Base-by-base conservation (phyloP, 2,113 vertebrate genomes). In the Passer domesticus region DNA sequence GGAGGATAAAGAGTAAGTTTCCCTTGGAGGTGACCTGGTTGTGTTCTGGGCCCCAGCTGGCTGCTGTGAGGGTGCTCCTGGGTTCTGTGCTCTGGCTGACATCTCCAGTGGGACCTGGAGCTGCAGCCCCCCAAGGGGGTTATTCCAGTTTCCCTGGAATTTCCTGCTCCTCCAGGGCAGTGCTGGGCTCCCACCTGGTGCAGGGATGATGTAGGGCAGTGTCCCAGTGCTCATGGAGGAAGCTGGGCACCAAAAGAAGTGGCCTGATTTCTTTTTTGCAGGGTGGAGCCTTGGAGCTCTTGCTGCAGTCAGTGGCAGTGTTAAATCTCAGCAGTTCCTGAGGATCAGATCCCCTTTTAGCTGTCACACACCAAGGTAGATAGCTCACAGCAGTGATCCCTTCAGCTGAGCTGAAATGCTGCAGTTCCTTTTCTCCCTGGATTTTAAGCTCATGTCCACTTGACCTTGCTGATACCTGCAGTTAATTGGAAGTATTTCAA, bases 1-100 rank as follows among this genome's bases (percentile, higher is more conserved):
- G 94, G 98, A 98, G 13, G 98, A 99, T 94, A 99, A 98, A 85
- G 96, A 98, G 99, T 99, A 94, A 98, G 99, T 98, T 69, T 84
- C 5, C 27, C 39, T 56, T 68, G 5, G 11, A 44, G 85, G 2
- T 60, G 64, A 20, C 73, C 83, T 90, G 72, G 20, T 78, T 90
- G 31, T 53, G 60, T 21, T 30, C 60, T 75, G 78, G 27, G 41
- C 46, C 84, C 56, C 68, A 14, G 12, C 35, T 31, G 0, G 5
- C 17, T 46, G 33, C 11, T 60, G 2, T 28, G 63, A 44, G 73
- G 37, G 24, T 11, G 4, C 62, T 73, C 41, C 72, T 77, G 43
- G 14, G 9, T 49, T 43, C 41, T 31, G 39, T 33, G 55, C 60
- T 59, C 46, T 59, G 58, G 11, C 35, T 85, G 75, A 79, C 43